Percentiles rank a stretch among this genome's conserved stretches.
phyloP scores from a whole-genome alignment of 2,888 invertebrate genomes.

The Tinea trinotella region DNA sequence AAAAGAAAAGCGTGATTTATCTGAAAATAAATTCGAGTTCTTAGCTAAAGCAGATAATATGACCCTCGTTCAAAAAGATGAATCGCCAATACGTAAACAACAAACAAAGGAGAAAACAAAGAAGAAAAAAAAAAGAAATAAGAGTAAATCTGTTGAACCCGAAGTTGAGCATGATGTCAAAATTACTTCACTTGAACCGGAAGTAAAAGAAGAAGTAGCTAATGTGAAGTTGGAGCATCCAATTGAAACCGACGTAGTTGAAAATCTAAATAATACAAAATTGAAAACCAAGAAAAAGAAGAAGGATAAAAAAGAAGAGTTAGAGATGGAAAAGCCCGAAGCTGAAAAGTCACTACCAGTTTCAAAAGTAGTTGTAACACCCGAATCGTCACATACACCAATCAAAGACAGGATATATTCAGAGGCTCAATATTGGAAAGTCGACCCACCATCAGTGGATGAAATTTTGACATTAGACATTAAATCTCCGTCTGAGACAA shows the following conservation, averaged over 20 bases:
- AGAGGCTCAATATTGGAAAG: conserved; percentile 63
- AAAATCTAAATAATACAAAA: background rate
- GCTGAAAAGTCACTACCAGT: conserved; percentile 32
- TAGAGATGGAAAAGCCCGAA: conserved; percentile 47
- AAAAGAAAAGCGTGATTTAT: conserved; percentile 37
- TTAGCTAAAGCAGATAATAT: background rate
- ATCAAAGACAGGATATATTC: conserved; percentile 56
- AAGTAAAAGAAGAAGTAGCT: conserved; percentile 22
- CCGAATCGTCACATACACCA: conserved; percentile 55
- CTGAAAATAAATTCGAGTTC: conserved; percentile 48
- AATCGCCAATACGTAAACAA: background rate
- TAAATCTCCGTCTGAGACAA: conserved; percentile 22
- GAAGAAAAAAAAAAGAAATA: conserved; percentile 47
- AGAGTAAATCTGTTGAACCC: background rate
- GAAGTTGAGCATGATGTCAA: conserved; percentile 25
- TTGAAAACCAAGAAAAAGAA: conserved; percentile 23
- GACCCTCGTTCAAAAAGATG: background rate
- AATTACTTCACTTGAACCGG: conserved; percentile 23
- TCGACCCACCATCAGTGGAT: conserved; percentile 39
- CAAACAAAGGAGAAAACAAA: conserved; percentile 24
- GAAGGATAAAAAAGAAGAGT: conserved; percentile 25
- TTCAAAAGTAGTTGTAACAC: conserved; percentile 37
- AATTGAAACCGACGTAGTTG: background rate
- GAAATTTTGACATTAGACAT: conserved; percentile 43
- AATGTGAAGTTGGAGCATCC: background rate